Percentiles rank a stretch among this genome's conserved stretches.
phyloP scores from a whole-genome alignment of 2,113 vertebrate species.

The Oriolus oriolus region DNA sequence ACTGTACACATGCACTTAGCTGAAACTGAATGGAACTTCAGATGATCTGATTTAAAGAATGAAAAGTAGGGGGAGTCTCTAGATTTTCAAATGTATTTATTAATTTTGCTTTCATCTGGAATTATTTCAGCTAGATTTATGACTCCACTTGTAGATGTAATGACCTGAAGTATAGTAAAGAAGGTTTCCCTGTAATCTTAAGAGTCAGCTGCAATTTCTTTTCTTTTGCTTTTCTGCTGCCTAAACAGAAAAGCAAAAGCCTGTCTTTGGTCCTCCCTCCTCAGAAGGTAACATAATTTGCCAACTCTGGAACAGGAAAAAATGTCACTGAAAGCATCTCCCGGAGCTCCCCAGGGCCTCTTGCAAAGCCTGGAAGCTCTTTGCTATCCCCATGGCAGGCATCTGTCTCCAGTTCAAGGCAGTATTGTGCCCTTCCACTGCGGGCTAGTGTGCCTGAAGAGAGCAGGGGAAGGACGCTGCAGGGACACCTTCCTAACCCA shows the following conservation, averaged over 20 bases:
- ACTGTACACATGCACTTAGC: neutral
- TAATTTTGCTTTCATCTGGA: conserved; percentile 7
- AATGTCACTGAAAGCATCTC: neutral
- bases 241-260: neutral
- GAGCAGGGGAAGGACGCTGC: neutral
- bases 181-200: neutral
- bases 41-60: neutral
- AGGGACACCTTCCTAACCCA: neutral
- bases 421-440: neutral
- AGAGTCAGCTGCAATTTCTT: neutral
- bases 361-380: neutral
- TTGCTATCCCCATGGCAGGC: neutral
- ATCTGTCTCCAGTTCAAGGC: neutral
- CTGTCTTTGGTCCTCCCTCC: neutral
- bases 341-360: neutral
- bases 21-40: neutral
- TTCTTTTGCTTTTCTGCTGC: neutral
- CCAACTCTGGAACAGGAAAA: neutral
- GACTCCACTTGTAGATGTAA: neutral
- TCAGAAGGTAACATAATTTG: neutral
- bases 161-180: neutral
- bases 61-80: neutral
- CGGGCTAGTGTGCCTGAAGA: neutral
- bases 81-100: neutral
- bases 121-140: neutral